Conservation (phyloP, 2,888 invertebrate species). For the Aquatica leii region DNA sequence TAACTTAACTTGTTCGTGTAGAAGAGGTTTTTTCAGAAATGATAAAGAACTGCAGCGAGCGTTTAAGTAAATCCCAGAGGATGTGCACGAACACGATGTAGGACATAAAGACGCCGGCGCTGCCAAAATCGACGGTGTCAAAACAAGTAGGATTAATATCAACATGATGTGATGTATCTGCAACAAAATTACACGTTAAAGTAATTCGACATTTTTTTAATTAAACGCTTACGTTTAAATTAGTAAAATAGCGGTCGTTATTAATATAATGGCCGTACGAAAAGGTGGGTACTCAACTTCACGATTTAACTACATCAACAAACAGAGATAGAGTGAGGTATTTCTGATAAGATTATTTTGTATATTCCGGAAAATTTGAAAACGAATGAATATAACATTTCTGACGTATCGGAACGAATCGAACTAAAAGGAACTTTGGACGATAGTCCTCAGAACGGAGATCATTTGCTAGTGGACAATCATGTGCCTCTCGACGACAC, state of each 20-base stretch:
- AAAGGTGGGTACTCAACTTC: conserved; percentile 5
- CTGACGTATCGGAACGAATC: conserved; percentile 18
- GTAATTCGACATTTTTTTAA: neutral
- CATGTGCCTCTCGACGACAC: conserved; percentile 29
- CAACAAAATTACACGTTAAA: neutral
- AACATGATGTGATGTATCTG: conserved; percentile 11
- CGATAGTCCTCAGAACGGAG: conserved; percentile 33
- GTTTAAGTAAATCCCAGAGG: conserved; percentile 75
- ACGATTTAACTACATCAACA: conserved; percentile 18
- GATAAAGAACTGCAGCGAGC: conserved; percentile 73
- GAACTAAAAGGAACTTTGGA: conserved; percentile 27
- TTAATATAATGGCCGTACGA: neutral
- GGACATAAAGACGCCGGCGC: conserved; percentile 61
- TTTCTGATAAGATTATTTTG: conserved; percentile 21
- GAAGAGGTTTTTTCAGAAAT: conserved; percentile 72
- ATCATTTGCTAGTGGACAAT: conserved; percentile 30
- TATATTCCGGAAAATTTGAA: conserved; percentile 8
- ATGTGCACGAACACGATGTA: conserved; percentile 65
- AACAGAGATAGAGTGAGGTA: conserved; percentile 11
- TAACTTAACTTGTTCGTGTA: conserved; percentile 48
- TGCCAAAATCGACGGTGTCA: conserved; percentile 31
- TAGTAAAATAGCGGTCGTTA: neutral
- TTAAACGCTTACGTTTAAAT: too few species aligned
- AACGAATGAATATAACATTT: conserved; percentile 16
- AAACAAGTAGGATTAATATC: neutral